A percentile compares a stretch with the other conserved stretches of the same genome.
Evolutionary conservation across 1,140 invertebrate genomes (phyloP).

Genomic region (Dreissena rostriformis): DNA sequence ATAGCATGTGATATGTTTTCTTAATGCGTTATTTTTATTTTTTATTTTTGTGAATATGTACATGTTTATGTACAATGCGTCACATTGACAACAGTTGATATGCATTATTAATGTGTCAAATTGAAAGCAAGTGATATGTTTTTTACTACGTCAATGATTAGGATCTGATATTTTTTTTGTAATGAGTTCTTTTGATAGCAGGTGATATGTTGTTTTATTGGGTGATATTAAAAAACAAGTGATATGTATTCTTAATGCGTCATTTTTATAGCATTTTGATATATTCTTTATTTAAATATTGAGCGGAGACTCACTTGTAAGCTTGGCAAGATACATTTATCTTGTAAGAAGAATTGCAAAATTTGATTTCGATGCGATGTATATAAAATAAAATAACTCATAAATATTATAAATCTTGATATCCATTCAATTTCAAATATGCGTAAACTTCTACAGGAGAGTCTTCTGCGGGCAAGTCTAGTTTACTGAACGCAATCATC

Average conservation of each 20-base stretch:
- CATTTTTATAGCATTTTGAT: no score
- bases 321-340: no score
- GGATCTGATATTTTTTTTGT: no score
- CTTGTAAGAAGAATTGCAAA: not conserved
- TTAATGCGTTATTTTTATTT: not conserved
- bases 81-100: not conserved
- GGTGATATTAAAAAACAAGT: no score
- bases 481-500: conserved; percentile 48
- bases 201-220: no score
- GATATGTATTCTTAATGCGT: no score
- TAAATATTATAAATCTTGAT: not conserved
- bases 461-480: conserved; percentile 51
- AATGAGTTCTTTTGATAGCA: no score
- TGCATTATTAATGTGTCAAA: not conserved
- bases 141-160: no score
- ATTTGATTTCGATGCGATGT: not conserved
- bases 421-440: not conserved
- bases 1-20: not conserved
- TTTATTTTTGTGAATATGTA: no score
- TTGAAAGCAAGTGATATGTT: no score
- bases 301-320: no score
- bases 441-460: conserved; percentile 24
- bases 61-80: not conserved
- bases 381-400: not conserved
- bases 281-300: no score